Conservation (phyloP, 1,140 invertebrate species). For the Zaprionus nigranus region DNA sequence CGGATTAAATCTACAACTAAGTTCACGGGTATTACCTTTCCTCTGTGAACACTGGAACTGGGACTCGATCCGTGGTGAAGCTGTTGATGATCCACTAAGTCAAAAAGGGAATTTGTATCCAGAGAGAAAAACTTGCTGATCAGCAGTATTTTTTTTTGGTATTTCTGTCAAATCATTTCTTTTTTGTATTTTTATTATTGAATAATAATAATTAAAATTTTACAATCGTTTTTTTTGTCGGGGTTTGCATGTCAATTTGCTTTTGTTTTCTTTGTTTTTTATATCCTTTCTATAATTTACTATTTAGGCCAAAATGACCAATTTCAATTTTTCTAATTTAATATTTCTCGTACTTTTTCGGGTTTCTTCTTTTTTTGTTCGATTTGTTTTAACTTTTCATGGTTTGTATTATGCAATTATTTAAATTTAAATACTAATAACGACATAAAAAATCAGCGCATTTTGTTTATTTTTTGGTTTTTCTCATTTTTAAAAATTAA, state of each 20-base stretch:
- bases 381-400: constrained; percentile 56
- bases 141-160: constrained; percentile 28
- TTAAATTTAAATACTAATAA: constrained; percentile 84
- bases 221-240: constrained; percentile 76
- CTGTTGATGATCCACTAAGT: not conserved
- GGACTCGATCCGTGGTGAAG: not conserved
- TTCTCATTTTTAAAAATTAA: constrained; percentile 76
- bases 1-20: constrained; percentile 2
- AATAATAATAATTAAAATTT: constrained; percentile 84
- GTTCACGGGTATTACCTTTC: constrained; percentile 36
- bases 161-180: constrained; percentile 75
- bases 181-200: constrained; percentile 82
- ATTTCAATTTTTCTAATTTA: constrained; percentile 79
- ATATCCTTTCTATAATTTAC: constrained; percentile 75
- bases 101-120: not conserved
- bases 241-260: constrained; percentile 44
- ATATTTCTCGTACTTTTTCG: constrained; percentile 46
- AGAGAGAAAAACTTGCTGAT: constrained; percentile 30
- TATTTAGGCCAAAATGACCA: constrained; percentile 81
- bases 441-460: constrained; percentile 83
- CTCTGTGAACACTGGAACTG: not conserved
- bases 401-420: constrained; percentile 73
- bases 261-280: constrained; percentile 46
- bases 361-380: constrained; percentile 54
- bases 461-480: constrained; percentile 62